A percentile compares a stretch with the other conserved stretches of the same genome.
phyloP scores from a whole-genome alignment of 2,797 vertebrate species.

The Danio jaintianensis region DNA sequence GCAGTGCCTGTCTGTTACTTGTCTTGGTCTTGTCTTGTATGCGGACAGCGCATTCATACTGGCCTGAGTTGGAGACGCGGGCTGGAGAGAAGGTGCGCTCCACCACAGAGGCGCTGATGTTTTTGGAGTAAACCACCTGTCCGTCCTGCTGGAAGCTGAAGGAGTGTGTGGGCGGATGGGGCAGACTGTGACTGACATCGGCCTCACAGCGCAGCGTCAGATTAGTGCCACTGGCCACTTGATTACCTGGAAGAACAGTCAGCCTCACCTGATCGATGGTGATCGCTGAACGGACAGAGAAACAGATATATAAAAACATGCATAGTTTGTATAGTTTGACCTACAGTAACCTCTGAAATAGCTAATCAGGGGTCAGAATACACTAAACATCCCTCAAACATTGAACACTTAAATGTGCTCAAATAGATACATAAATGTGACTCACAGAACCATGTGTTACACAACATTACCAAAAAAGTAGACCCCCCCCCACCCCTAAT shows the following conservation, averaged over 20 bases:
- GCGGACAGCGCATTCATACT: slow-evolving; percentile 71
- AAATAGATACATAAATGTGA: too few relatives aligned
- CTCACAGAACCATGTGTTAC: too few relatives aligned
- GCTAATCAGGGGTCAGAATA: too few relatives aligned
- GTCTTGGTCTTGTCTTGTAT: slow-evolving; percentile 65
- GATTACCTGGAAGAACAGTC: slow-evolving; percentile 60
- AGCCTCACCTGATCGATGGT: slow-evolving; percentile 73
- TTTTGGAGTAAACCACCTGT: slow-evolving; percentile 53
- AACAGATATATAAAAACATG: too few relatives aligned
- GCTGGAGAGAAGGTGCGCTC: slow-evolving; percentile 63
- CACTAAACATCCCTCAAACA: too few relatives aligned
- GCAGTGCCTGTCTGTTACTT: slow-evolving; percentile 59
- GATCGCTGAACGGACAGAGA: slow-evolving; percentile 62
- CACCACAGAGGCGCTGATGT: slow-evolving; percentile 50
- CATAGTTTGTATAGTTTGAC: too few relatives aligned
- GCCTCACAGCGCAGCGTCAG: slow-evolving; percentile 71
- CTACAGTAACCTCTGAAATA: too few relatives aligned
- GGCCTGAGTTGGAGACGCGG: slow-evolving; percentile 73
- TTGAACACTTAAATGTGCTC: too few relatives aligned
- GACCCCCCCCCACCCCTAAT: too few relatives aligned
- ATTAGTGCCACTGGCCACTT: slow-evolving; percentile 67
- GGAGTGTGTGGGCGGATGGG: slow-evolving; percentile 56
- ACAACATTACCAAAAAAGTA: too few relatives aligned
- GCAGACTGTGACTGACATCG: slow-evolving; percentile 67
- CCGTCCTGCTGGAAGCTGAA: slow-evolving; percentile 68